Conservation (phyloP, 2,113 vertebrate genomes). For the Lucifuga dentata region DNA sequence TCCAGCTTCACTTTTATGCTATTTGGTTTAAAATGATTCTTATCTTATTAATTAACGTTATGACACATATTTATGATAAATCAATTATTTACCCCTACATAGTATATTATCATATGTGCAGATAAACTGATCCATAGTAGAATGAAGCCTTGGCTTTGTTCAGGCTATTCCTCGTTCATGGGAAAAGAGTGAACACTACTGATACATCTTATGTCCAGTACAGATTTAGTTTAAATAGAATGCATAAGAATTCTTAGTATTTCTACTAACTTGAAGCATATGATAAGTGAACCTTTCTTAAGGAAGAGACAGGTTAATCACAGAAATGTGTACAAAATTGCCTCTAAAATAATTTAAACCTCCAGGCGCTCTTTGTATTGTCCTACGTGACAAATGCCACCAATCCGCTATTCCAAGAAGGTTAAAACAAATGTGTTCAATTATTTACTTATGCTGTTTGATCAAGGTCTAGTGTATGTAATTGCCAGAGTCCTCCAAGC, state of each 20-base stretch:
- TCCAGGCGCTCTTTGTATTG: slow-evolving; percentile 7
- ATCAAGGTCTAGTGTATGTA: slow-evolving; percentile 22
- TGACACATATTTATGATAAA: too few species aligned
- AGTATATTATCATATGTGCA: not conserved
- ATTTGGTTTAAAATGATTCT: not conserved
- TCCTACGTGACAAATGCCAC: slow-evolving; percentile 16
- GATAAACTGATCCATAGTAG: not conserved
- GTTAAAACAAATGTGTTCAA: slow-evolving; percentile 35
- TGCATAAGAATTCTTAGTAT: not conserved
- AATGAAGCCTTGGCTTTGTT: not conserved
- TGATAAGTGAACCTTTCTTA: not conserved
- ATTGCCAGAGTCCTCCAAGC: slow-evolving; percentile 17
- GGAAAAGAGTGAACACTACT: not conserved
- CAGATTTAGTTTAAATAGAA: not conserved
- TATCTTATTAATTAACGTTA: not conserved
- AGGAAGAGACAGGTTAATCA: slow-evolving; percentile 12
- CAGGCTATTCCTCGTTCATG: not conserved
- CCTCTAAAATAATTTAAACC: slow-evolving; percentile 23
- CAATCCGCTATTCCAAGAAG: slow-evolving; percentile 18
- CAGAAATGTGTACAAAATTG: slow-evolving; percentile 25
- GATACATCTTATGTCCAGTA: not conserved
- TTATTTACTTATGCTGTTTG: slow-evolving; percentile 41
- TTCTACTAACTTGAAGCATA: too few species aligned
- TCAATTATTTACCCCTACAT: too few species aligned
- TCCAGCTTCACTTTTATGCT: not conserved